Evolutionary conservation across 2,113 vertebrate genomes (phyloP), one percentile per base, ranked within the genome.

Genomic region (Gallinago media): DNA sequence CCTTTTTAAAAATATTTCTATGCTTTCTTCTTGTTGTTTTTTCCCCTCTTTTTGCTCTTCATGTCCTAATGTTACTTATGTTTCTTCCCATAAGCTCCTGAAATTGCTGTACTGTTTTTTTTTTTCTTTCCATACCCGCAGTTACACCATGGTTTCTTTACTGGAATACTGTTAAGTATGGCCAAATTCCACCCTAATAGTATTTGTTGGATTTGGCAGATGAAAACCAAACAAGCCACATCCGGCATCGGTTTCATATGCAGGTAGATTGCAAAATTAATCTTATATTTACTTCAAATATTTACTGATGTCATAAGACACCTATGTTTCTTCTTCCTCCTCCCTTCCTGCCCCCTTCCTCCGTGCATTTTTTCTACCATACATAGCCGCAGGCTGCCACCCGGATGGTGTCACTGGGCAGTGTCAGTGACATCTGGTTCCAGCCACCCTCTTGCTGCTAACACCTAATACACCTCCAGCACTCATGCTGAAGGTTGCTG

Each of bases 131-230:
- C 0, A 1, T 84, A 63, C 65, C 26, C 25, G 0, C 61, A 63
- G 50, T 83, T 50, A 81, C 12, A 74, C 56, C 38, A 56, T 40
- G 0, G 0, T 63, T 77, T 84, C 42, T 86, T 94, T 81, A 84
- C 80, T 61, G 61, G 89, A 92, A 81, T 75, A 44, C 55, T 44
- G 9, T 19, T 19, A 71, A 63, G 21, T 78, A 63, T 40, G 77
- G 61, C 47, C 20, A 42, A 92, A 96, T 96, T 96, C 94, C 77
- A 87, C 76, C 21, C 65, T 34, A 56, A 88, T 40, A 91, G 18
- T 29, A 56, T 85, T 92, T 96, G 86, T 95, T 96, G 42, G 91
- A 75, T 86, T 96, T 97, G 94, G 93, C 91, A 96, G 58, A 75
- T 70, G 66, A 78, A 97, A 96, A 70, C 20, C 81, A 91, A 97